Conservation (phyloP, 2,113 vertebrate species). For the Myocastor coypus region DNA sequence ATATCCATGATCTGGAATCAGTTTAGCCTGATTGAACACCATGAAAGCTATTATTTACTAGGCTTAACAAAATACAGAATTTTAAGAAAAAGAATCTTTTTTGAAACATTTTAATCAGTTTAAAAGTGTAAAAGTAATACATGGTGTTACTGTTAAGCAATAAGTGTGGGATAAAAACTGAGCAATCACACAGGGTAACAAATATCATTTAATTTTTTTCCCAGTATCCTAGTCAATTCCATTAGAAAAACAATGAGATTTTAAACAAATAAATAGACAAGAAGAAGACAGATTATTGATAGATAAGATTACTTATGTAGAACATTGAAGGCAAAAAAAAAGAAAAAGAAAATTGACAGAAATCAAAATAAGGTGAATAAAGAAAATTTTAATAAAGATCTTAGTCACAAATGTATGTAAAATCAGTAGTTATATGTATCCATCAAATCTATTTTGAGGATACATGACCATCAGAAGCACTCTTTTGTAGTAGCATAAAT, state of each 20-base stretch:
- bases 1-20: neutral
- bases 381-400: neutral
- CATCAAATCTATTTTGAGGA: constrained; percentile 3
- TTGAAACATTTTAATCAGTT: neutral
- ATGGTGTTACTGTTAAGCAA: neutral
- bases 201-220: constrained; percentile 14
- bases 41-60: neutral
- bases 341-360: too few relatives aligned
- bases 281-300: neutral
- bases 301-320: neutral
- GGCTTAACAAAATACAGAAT: neutral
- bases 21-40: neutral
- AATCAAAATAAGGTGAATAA: neutral
- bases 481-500: neutral
- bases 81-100: neutral
- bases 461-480: neutral
- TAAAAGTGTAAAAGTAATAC: neutral
- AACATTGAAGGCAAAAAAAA: neutral
- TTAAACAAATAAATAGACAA: neutral
- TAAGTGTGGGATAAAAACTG: neutral
- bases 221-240: neutral
- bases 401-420: neutral
- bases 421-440: neutral
- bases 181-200: neutral
- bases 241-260: neutral